A percentile compares a stretch with the other conserved stretches of the same genome.
Evolutionary conservation across 2,888 invertebrate species (phyloP).

Genomic region (Ptilodon capucinus): DNA sequence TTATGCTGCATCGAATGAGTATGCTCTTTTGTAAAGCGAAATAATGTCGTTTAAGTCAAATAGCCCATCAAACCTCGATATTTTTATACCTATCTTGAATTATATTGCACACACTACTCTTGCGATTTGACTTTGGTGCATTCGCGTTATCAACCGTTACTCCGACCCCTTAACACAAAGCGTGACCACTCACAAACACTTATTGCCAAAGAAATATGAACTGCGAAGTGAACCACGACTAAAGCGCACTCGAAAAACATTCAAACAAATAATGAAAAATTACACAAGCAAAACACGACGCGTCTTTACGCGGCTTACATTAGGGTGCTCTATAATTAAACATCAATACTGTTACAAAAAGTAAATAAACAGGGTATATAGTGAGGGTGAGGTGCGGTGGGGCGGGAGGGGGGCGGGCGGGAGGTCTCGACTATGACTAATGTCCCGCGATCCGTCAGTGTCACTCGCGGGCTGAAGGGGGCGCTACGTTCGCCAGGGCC

Average conservation of each 20-base stretch:
- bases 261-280: slow-evolving; percentile 57
- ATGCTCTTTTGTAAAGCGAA: no score
- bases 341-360: slow-evolving; percentile 82
- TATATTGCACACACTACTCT: no score
- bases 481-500: slow-evolving; percentile 73
- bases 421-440: slow-evolving; percentile 86
- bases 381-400: slow-evolving; percentile 62
- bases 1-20: no score
- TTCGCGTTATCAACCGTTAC: no score
- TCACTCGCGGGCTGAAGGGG: slow-evolving; percentile 78
- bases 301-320: slow-evolving; percentile 68
- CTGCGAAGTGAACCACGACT: slow-evolving; percentile 28
- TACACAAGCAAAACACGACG: slow-evolving; percentile 66
- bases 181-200: slow-evolving; percentile 2
- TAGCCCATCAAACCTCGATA: no score
- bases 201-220: slow-evolving; percentile 21
- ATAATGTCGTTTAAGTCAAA: no score
- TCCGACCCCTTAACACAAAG: background rate
- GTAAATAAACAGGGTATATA: slow-evolving; percentile 81
- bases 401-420: slow-evolving; percentile 61
- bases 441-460: slow-evolving; percentile 87
- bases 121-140: no score
- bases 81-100: no score
- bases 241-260: slow-evolving; percentile 28
- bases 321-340: slow-evolving; percentile 80